Evolutionary conservation across 2,888 invertebrate genomes (phyloP).

Genomic region (Stenoptilia bipunctidactyla): DNA sequence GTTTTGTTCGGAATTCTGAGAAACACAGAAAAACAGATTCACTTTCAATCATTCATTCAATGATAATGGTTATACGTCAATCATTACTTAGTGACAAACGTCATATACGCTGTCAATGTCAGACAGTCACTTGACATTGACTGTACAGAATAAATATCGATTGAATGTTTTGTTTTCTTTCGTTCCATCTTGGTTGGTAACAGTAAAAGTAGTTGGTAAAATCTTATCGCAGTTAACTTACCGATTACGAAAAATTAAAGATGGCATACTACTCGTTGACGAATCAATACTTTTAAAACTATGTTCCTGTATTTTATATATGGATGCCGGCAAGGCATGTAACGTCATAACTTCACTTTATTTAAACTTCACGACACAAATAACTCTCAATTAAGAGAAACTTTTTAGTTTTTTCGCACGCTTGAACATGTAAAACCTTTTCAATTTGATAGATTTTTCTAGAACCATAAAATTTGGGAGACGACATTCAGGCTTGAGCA

Average conservation of each 20-base stretch:
- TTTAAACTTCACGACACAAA: constrained; percentile 15
- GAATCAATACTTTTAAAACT: constrained; percentile 58
- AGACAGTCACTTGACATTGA: too few species aligned
- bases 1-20: too few species aligned
- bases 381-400: constrained; percentile 32
- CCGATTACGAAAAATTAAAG: constrained; percentile 76
- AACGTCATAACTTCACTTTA: constrained; percentile 68
- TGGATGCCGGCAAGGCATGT: constrained; percentile 59
- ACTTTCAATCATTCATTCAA: too few species aligned
- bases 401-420: constrained; percentile 35
- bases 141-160: too few species aligned
- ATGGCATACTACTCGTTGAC: constrained; percentile 67
- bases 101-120: too few species aligned
- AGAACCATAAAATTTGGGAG: constrained; percentile 24
- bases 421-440: constrained; percentile 31
- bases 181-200: too few species aligned
- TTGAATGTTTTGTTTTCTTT: too few species aligned
- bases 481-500: constrained; percentile 56
- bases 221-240: too few species aligned
- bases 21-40: too few species aligned
- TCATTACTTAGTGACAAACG: too few species aligned
- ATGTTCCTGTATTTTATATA: constrained; percentile 58
- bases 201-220: too few species aligned
- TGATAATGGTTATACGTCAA: too few species aligned
- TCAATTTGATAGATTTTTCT: constrained; percentile 26